Conservation (phyloP, 1,140 invertebrate genomes). For the Drosophila teissieri region DNA sequence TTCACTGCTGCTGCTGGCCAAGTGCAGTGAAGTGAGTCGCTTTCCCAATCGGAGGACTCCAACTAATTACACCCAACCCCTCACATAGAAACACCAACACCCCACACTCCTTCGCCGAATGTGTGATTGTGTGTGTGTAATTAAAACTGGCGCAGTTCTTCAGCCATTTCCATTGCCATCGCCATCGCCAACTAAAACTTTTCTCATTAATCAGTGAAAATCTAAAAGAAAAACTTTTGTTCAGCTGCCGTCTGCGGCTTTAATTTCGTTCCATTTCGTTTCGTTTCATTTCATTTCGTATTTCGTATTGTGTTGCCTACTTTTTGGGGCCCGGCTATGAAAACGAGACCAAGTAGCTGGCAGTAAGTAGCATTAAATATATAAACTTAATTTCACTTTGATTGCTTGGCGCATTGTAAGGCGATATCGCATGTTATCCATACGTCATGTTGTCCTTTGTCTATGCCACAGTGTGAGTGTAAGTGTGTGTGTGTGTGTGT, state of each 20-base stretch:
- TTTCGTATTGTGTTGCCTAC: slow-evolving; percentile 52
- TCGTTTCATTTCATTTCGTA: slow-evolving; percentile 40
- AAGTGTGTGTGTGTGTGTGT: slow-evolving; percentile 30
- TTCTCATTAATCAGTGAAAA: slow-evolving; percentile 84
- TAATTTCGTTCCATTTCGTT: slow-evolving; percentile 62
- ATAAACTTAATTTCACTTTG: slow-evolving; percentile 83
- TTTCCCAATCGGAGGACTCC: slow-evolving; percentile 64
- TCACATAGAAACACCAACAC: background rate
- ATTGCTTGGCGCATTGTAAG: slow-evolving; percentile 82
- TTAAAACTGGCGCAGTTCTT: slow-evolving; percentile 77
- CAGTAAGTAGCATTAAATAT: slow-evolving; percentile 77
- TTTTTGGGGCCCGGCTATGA: slow-evolving; percentile 17
- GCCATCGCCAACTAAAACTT: slow-evolving; percentile 74
- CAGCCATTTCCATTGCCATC: slow-evolving; percentile 54
- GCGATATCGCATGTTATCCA: slow-evolving; percentile 81
- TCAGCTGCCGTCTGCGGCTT: slow-evolving; percentile 56
- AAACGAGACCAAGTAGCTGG: slow-evolving; percentile 10
- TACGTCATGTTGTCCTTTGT: slow-evolving; percentile 71
- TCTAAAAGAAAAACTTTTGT: slow-evolving; percentile 83
- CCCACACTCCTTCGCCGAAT: background rate
- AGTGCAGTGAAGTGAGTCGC: slow-evolving; percentile 57
- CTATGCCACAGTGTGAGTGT: slow-evolving; percentile 13
- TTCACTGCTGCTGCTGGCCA: slow-evolving; percentile 16
- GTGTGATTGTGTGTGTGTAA: slow-evolving; percentile 61
- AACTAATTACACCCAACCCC: slow-evolving; percentile 60